Base-by-base conservation (phyloP, 1,140 invertebrate species). In the Nebria ingens region DNA sequence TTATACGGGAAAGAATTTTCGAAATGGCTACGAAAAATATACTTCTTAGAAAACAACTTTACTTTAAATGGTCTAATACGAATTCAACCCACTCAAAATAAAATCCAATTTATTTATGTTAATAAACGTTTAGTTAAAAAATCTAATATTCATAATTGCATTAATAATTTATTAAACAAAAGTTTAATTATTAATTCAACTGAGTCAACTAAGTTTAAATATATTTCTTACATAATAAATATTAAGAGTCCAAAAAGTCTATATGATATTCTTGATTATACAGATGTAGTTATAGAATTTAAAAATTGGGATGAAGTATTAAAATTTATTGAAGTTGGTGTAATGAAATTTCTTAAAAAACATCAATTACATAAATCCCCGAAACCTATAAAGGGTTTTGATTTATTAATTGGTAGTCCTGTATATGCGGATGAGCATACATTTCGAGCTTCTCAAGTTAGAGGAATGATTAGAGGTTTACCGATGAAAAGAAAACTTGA, bases 101-200 rank as follows among this genome's bases (percentile, higher is more conserved):
- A 74, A 54, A 64, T 76, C 17, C 80, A 83, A 62, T 82, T 79
- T 69, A 69, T 85, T 13, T 85, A 76, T 68, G 69, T 85, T 1
- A 85, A 85, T 69, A 77, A 76, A 58, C 67, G 77, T 61, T 69
- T 75, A 49, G 67, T 84, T n/a, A 57, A 70, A 38, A 74, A 75
- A 53, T 72, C 70, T 40, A 74, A 76, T 64, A 57, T 80, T 19
- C 77, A 79, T 60, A 77, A 75, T 62, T 63, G 76, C 21, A 57
- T 82, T 2, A 76, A 77, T 59, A 61, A 70, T 11, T 54, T 69
- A 19, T 65, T 82, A 19, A 56, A 58, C 4, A 72, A 70, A 57
- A 56, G 59, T 52, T 59, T 55, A 21, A 38, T 40, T 56, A 25
- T 58, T 21, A 65, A 64, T 64, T 65, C 67, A 17, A 55, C 62